phyloP scores from a whole-genome alignment of 1,140 invertebrate species.

The Trigoniulus corallinus region DNA sequence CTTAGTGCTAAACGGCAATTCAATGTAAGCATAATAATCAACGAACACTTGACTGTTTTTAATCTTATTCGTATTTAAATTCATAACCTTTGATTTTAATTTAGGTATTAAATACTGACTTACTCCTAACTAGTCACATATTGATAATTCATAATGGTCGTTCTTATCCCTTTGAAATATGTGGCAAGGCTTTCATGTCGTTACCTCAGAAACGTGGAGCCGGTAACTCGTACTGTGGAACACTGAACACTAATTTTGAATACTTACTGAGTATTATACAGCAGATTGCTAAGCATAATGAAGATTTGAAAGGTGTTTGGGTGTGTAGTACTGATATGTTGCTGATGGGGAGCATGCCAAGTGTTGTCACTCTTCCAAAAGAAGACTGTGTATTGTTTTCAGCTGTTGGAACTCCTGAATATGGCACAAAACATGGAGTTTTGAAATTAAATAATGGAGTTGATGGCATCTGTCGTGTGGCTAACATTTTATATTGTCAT shows the following conservation, averaged over 20 bases:
- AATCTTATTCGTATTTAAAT: background rate
- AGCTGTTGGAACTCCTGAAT: conserved; percentile 19
- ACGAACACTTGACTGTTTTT: background rate
- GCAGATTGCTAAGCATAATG: background rate
- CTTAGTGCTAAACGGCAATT: conserved; percentile 27
- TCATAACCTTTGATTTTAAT: background rate
- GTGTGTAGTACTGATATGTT: conserved; percentile 32
- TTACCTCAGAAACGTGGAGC: too few relatives aligned
- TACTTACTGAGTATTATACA: background rate
- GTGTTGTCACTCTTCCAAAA: background rate
- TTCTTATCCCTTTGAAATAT: conserved; percentile 25
- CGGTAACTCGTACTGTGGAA: background rate
- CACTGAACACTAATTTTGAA: background rate
- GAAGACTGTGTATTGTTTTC: conserved; percentile 18
- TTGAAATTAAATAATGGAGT: conserved; percentile 22
- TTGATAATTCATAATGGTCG: conserved; percentile 32
- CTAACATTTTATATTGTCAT: conserved; percentile 21
- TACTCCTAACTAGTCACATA: conserved; percentile 26
- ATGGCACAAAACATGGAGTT: conserved; percentile 28
- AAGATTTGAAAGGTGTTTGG: conserved; percentile 27
- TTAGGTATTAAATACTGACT: conserved; percentile 28
- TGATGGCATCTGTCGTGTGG: conserved; percentile 13
- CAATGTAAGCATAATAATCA: conserved; percentile 21
- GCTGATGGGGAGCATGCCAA: conserved; percentile 13
- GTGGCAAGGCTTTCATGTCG: conserved; percentile 25